Base-by-base conservation (phyloP, 1,140 invertebrate species). In the Drosophila baimaii region DNA sequence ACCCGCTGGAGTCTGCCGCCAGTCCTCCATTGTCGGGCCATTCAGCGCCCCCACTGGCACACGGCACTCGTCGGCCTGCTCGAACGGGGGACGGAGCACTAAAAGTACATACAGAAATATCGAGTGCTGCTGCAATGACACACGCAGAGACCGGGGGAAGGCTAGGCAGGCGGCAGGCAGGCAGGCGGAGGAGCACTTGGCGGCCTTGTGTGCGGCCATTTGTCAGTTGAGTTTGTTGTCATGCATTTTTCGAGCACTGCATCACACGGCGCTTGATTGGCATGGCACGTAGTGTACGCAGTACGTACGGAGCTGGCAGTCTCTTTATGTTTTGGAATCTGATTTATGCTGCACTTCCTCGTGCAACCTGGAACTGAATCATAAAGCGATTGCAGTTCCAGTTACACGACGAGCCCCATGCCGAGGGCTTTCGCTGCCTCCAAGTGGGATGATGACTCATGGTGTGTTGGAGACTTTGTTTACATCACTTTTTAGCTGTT, bases 141-240 rank as follows among this genome's bases (percentile, higher is more conserved):
- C 72, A 75, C 59, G 72, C 71, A 75, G 37, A 41, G 70, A 49
- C 27, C 35, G 31, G 17, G 25, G 29, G 27, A 10, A 47, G 43
- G 33, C 33, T 13, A 23, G 27, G 1, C 13, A 47, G 25, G 51
- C 33, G 56, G n/a, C 27, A 12, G 35, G 17, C 44, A 15, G 41
- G 19, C 15, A 15, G 49, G 17, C 12, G 12, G 15, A 17, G 59
- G 47, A 43, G 75, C 51, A 62, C 64, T 76, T 71, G 35, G 51
- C 63, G 70, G 59, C 81, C 81, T 80, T 81, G 81, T 64, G 62
- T 68, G 77, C 58, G 81, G 66, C 73, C 81, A 85, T 83, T 84
- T 75, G 75, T 84, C 68, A 81, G 73, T 65, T 39, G 62, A 44
- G 49, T 71, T 70, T 29, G 43, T 57, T 76, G 72, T 43, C 44